Conservation (phyloP, 2,888 invertebrate species). For the Tenthredo amoena region DNA sequence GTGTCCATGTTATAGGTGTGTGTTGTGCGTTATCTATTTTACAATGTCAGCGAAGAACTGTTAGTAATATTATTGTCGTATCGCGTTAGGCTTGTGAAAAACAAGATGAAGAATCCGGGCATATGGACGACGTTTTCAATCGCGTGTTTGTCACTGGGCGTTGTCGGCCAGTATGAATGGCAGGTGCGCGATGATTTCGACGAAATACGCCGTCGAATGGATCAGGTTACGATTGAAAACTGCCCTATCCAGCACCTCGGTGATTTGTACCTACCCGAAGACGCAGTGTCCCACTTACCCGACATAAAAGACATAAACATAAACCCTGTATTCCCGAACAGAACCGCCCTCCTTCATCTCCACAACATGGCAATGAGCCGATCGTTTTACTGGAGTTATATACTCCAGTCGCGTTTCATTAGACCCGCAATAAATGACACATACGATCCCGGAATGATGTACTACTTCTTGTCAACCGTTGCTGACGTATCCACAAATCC, state of each 20-base stretch:
- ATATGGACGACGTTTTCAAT: constrained; percentile 59
- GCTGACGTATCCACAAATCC: constrained; percentile 97
- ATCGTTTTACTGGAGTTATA: constrained; percentile 97
- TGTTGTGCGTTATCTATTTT: not conserved
- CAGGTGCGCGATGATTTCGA: constrained; percentile 94
- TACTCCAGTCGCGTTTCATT: constrained; percentile 93
- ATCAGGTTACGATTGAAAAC: constrained; percentile 91
- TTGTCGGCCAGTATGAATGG: constrained; percentile 95
- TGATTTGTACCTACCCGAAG: constrained; percentile 91
- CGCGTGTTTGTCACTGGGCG: constrained; percentile 79
- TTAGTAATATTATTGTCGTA: not conserved
- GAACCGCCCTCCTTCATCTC: constrained; percentile 94
- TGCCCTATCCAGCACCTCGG: constrained; percentile 93
- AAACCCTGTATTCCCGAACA: constrained; percentile 96
- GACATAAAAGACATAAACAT: constrained; percentile 96
- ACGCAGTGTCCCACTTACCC: constrained; percentile 93
- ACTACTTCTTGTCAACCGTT: constrained; percentile 95
- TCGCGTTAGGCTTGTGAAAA: not conserved
- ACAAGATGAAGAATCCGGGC: constrained; percentile 25
- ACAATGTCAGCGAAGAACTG: not conserved
- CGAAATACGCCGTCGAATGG: constrained; percentile 90
- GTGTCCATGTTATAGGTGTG: not conserved
- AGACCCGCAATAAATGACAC: constrained; percentile 94
- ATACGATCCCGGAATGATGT: constrained; percentile 99
- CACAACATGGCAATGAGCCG: constrained; percentile 98